phyloP scores from a whole-genome alignment of 1,140 invertebrate genomes.

The Drosophila prosaltans region DNA sequence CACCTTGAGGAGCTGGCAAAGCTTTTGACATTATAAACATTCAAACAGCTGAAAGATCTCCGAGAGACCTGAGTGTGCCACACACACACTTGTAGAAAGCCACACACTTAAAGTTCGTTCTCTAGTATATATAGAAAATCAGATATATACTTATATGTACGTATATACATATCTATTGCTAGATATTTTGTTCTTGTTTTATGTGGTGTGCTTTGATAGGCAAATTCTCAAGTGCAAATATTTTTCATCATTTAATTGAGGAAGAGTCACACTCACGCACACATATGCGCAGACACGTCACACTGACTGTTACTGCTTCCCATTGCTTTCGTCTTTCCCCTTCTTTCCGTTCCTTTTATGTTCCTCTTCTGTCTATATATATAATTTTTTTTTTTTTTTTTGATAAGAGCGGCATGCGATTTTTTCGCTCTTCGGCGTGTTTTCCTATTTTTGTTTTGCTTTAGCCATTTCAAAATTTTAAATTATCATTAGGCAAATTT shows the following conservation, averaged over 20 bases:
- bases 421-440: conserved; percentile 29
- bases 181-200: conserved; percentile 6
- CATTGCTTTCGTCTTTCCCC: conserved; percentile 4
- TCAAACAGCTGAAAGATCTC: conserved; percentile 51
- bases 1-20: conserved; percentile 45
- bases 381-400: conserved; percentile 21
- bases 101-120: conserved; percentile 18
- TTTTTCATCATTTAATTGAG: conserved; percentile 20
- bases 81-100: conserved; percentile 3
- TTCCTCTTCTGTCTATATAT: background rate
- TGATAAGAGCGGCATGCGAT: conserved; percentile 50
- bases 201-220: conserved; percentile 13
- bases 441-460: conserved; percentile 40
- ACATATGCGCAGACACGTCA: conserved; percentile 10
- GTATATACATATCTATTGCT: conserved; percentile 1
- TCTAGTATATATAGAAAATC: conserved; percentile 26
- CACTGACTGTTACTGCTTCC: background rate
- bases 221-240: conserved; percentile 21
- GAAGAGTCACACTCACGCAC: conserved; percentile 12
- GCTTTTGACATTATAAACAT: conserved; percentile 45
- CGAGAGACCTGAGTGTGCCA: conserved; percentile 3
- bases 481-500: conserved; percentile 11
- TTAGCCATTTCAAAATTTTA: conserved; percentile 26
- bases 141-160: conserved; percentile 17
- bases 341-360: conserved; percentile 5